Conservation (phyloP, 2,888 invertebrate genomes). For the Drosophila colorata region DNA sequence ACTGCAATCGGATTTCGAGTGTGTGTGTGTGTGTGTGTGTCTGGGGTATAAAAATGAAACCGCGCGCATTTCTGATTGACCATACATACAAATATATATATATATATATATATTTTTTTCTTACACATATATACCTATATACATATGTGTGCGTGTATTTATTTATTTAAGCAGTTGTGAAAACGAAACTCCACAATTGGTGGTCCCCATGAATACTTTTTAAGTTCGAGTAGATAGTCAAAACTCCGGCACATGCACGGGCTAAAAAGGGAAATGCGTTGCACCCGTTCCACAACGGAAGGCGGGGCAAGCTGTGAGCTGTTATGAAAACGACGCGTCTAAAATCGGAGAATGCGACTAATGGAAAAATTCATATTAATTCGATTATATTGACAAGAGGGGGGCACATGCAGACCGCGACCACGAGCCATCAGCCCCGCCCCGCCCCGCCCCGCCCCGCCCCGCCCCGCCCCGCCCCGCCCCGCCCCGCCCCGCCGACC, state of each 20-base stretch:
- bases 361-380: slow-evolving; percentile 84
- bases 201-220: slow-evolving; percentile 64
- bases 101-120: neutral
- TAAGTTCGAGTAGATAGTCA: slow-evolving; percentile 50
- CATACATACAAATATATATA: slow-evolving; percentile 32
- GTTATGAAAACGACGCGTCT: slow-evolving; percentile 60
- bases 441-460: no score
- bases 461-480: no score
- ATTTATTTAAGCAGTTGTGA: slow-evolving; percentile 64
- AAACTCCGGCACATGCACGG: slow-evolving; percentile 48
- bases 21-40: neutral
- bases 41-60: slow-evolving; percentile 48
- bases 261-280: slow-evolving; percentile 24
- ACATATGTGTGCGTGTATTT: slow-evolving; percentile 34
- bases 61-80: slow-evolving; percentile 64
- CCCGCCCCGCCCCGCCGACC: no score
- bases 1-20: slow-evolving; percentile 17
- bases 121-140: neutral
- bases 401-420: slow-evolving; percentile 29
- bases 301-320: slow-evolving; percentile 12
- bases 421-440: slow-evolving; percentile 7
- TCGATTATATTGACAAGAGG: slow-evolving; percentile 83
- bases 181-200: slow-evolving; percentile 64
- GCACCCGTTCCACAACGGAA: neutral
- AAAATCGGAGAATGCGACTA: slow-evolving; percentile 79